These are phyloP conservation scores for Chironomus riparius DNA, from an alignment of 2,888 invertebrate genomes.

Conservation along the genomic window DNA sequence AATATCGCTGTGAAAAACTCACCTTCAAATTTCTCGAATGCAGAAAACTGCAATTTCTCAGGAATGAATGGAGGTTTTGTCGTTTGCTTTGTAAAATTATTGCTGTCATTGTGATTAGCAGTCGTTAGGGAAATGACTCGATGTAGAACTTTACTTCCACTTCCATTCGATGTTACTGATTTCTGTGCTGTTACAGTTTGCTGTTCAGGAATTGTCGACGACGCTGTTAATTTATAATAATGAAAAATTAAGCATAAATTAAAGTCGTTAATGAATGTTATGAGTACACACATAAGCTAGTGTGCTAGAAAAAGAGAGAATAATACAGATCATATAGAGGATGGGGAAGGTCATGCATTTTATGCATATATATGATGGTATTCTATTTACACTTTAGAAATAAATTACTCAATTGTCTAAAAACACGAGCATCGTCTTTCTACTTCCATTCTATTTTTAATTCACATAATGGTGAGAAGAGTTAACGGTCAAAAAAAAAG, in stretches of 20 bases:
- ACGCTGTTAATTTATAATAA: conserved; percentile 37
- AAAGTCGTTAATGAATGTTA: conserved; percentile 21
- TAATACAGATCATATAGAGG: conserved; percentile 12
- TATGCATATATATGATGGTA: neutral
- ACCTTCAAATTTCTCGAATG: conserved; percentile 92
- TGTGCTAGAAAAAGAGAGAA: neutral
- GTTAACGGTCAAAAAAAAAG: neutral
- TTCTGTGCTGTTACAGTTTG: conserved; percentile 25
- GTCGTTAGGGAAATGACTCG: conserved; percentile 77
- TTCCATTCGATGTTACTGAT: conserved; percentile 41
- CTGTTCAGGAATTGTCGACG: conserved; percentile 36
- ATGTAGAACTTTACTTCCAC: conserved; percentile 65
- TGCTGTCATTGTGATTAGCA: conserved; percentile 48
- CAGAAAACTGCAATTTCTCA: conserved; percentile 75
- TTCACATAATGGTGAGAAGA: conserved; percentile 1
- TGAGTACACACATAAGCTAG: neutral
- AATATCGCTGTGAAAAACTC: conserved; percentile 34
- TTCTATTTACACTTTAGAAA: neutral
- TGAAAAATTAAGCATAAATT: conserved; percentile 32
- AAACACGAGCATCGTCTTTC: neutral
- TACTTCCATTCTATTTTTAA: neutral
- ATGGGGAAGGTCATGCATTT: conserved; percentile 34
- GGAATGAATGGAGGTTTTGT: conserved; percentile 68
- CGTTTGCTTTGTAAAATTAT: conserved; percentile 42
- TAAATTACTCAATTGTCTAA: conserved; percentile 3